These are phyloP conservation scores for Avahi laniger DNA, from an alignment of 2,797 vertebrate species.

Conservation along the genomic window DNA sequence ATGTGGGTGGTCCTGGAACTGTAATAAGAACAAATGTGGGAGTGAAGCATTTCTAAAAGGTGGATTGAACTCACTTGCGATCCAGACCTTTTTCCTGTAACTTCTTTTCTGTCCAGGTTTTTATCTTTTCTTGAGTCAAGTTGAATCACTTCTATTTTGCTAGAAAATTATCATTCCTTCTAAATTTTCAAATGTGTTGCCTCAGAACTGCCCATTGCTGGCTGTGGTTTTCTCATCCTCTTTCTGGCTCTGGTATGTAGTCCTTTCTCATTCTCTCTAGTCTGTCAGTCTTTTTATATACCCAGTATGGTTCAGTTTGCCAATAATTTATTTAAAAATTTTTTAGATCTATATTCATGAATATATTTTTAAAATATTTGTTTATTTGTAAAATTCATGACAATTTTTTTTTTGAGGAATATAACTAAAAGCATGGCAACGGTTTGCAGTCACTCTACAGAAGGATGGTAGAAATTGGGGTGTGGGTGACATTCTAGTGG, in stretches of 20 bases:
- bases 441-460: background rate
- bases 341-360: background rate
- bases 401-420: background rate
- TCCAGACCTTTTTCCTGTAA: background rate
- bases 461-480: background rate
- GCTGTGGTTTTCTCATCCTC: background rate
- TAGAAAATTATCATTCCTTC: background rate
- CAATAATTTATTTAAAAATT: background rate
- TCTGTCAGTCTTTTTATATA: background rate
- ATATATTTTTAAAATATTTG: background rate
- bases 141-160: background rate
- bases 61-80: background rate
- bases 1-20: background rate
- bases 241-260: background rate
- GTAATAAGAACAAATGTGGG: background rate
- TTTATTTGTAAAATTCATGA: background rate
- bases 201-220: background rate
- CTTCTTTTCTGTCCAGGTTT: background rate
- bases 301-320: background rate
- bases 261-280: background rate
- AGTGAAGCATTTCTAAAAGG: background rate
- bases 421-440: background rate
- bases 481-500: background rate
- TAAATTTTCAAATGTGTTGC: background rate
- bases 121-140: background rate